Evolutionary conservation across 64 coral and sea anemone genomes (phyloP).

Genomic region (Montipora capricornis): DNA sequence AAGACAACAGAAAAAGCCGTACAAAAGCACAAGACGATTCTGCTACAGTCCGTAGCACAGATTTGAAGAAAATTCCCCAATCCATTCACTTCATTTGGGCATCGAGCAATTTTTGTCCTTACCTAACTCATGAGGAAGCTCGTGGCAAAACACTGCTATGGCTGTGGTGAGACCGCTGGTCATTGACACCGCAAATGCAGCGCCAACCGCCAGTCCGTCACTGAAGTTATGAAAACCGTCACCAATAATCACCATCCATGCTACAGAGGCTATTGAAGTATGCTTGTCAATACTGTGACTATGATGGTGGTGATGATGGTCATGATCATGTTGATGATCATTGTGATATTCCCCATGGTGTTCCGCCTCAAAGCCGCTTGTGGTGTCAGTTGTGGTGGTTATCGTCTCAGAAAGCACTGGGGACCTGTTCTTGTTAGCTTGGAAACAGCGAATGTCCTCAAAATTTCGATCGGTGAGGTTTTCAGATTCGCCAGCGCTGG

Average conservation of each 20-base stretch:
- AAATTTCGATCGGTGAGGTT: too few species aligned
- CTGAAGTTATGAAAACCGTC: constrained; percentile 99
- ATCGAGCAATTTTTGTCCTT: background rate
- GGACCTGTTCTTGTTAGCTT: background rate
- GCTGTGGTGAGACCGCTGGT: constrained; percentile 94
- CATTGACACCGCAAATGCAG: constrained; percentile 88
- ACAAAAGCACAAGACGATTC: too few species aligned
- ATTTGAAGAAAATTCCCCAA: too few species aligned
- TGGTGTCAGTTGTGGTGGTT: background rate
- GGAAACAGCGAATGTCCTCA: background rate
- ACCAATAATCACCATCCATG: constrained; percentile 99
- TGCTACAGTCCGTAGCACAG: too few species aligned
- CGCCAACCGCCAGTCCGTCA: constrained; percentile 93
- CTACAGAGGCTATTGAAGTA: constrained; percentile 85
- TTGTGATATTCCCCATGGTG: background rate
- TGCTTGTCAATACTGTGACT: constrained; percentile 68
- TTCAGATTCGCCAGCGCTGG: too few species aligned
- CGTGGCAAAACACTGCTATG: constrained; percentile 96
- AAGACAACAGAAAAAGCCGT: too few species aligned
- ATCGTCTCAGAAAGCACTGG: background rate
- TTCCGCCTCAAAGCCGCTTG: background rate
- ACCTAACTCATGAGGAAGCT: constrained; percentile 74
- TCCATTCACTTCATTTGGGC: too few species aligned
- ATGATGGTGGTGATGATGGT: constrained; percentile 72
- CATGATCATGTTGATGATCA: constrained; percentile 34